Conservation (phyloP, 2,113 vertebrate genomes). For the Trichomycterus rosablanca region DNA sequence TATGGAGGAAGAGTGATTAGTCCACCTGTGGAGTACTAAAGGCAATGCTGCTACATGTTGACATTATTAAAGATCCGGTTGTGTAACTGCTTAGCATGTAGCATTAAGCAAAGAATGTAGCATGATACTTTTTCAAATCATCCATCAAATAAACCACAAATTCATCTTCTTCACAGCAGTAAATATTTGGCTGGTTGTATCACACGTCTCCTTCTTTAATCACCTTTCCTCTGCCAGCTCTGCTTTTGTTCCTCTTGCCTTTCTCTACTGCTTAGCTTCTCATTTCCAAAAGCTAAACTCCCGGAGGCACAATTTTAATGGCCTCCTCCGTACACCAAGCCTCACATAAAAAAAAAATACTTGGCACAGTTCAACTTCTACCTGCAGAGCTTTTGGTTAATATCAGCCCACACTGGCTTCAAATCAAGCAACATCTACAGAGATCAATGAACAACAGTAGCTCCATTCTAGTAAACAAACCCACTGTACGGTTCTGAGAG, state of each 20-base stretch:
- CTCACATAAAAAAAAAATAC: conserved; percentile 14
- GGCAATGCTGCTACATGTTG: too few species aligned
- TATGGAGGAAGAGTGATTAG: too few species aligned
- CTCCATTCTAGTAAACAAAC: conserved; percentile 23
- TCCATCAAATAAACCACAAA: background rate
- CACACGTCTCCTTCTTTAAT: conserved; percentile 9
- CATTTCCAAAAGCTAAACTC: conserved; percentile 18
- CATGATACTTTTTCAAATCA: background rate
- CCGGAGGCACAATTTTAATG: conserved; percentile 38
- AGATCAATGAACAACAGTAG: conserved; percentile 3
- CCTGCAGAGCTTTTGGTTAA: conserved; percentile 22
- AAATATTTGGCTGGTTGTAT: conserved; percentile 12
- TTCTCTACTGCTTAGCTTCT: conserved; percentile 11
- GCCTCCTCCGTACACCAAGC: conserved; percentile 8
- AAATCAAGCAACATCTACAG: conserved; percentile 10
- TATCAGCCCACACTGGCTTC: background rate
- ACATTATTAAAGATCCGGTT: too few species aligned
- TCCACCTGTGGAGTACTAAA: too few species aligned
- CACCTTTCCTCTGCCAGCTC: background rate
- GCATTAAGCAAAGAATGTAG: background rate
- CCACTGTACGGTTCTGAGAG: background rate
- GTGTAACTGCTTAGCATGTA: background rate
- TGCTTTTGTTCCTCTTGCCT: conserved; percentile 11
- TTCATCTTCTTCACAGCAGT: background rate
- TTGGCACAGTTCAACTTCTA: conserved; percentile 17